phyloP scores from a whole-genome alignment of 2,113 vertebrate genomes.

The Pseudonaja textilis region DNA sequence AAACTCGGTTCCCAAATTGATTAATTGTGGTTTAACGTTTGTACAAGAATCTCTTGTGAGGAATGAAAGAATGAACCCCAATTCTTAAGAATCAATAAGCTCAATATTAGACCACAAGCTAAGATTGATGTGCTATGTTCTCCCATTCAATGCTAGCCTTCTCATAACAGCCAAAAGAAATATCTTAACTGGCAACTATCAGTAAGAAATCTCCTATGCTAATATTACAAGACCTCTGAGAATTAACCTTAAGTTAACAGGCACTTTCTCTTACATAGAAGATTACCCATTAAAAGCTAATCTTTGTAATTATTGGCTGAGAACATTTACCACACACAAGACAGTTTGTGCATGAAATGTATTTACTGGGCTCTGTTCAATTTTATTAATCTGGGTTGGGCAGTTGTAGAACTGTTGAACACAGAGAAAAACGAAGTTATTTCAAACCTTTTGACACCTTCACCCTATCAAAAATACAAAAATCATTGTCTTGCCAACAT shows the following conservation, averaged over 20 bases:
- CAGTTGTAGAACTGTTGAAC: neutral
- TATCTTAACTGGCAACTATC: neutral
- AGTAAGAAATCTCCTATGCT: neutral
- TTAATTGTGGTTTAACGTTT: neutral
- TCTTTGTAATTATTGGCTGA: neutral
- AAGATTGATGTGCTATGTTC: neutral
- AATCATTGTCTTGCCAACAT: neutral
- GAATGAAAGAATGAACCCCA: neutral
- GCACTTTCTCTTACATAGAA: neutral
- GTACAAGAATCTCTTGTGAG: neutral
- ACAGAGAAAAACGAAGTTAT: neutral
- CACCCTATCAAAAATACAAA: neutral
- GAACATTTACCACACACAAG: neutral
- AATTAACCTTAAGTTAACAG: neutral
- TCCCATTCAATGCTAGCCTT: neutral
- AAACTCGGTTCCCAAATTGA: neutral
- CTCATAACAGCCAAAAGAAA: neutral
- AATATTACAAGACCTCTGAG: neutral
- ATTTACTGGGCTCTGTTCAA: neutral
- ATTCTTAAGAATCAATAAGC: neutral
- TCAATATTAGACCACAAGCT: neutral
- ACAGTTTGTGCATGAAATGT: neutral
- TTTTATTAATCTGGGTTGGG: neutral
- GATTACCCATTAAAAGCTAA: neutral
- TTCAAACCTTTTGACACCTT: neutral